phyloP scores from a whole-genome alignment of 1,140 invertebrate species.

The Calosoma granatense region DNA sequence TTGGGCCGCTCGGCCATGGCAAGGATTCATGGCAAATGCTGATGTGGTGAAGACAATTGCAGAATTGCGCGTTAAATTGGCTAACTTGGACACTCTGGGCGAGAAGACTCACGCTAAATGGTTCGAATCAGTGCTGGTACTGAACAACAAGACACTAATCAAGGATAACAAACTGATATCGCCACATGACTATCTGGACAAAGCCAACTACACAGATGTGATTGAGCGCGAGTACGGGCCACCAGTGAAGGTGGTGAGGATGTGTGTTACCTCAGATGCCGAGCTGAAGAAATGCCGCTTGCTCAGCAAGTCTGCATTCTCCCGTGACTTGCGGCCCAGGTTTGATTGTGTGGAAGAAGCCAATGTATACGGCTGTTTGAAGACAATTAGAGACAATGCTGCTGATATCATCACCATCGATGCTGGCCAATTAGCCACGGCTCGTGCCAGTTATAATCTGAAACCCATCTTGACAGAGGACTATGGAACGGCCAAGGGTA shows the following conservation, averaged over 20 bases:
- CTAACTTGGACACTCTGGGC: constrained; percentile 36
- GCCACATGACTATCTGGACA: constrained; percentile 52
- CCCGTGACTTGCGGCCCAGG: constrained; percentile 59
- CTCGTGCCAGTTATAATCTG: constrained; percentile 39
- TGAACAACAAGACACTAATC: constrained; percentile 44
- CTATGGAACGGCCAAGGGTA: constrained; percentile 37
- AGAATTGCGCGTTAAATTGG: constrained; percentile 28
- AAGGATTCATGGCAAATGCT: constrained; percentile 55
- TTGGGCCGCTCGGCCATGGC: constrained; percentile 74
- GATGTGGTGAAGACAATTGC: constrained; percentile 41
- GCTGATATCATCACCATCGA: constrained; percentile 55
- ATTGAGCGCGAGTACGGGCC: constrained; percentile 60
- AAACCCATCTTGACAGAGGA: constrained; percentile 42
- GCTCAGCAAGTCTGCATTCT: constrained; percentile 54
- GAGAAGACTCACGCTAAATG: constrained; percentile 36
- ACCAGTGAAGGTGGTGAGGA: constrained; percentile 37
- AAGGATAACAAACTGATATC: constrained; percentile 49
- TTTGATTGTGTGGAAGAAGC: constrained; percentile 51
- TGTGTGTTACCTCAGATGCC: constrained; percentile 52
- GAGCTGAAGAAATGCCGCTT: constrained; percentile 56
- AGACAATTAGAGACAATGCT: constrained; percentile 46
- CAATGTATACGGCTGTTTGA: constrained; percentile 50
- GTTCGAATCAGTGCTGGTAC: constrained; percentile 41
- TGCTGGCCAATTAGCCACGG: constrained; percentile 46
- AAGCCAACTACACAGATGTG: constrained; percentile 66